Evolutionary conservation across 2,113 vertebrate genomes (phyloP).

Genomic region (Salvelinus sp.): DNA sequence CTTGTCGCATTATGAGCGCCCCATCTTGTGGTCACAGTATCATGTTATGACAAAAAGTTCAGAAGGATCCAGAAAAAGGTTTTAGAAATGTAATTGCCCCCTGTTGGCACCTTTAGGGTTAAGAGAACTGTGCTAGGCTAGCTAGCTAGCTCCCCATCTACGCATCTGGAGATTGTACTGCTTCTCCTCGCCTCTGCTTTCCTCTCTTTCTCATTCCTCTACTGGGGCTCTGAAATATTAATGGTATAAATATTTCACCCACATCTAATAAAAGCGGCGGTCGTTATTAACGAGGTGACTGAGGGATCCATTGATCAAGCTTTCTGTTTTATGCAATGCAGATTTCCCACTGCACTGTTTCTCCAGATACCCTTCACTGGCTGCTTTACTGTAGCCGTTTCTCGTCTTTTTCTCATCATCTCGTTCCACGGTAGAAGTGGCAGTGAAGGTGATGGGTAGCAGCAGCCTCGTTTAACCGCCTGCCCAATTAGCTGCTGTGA

Average conservation of each 20-base stretch:
- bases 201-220: slow-evolving; percentile 51
- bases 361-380: background rate
- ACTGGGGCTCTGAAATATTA: slow-evolving; percentile 75
- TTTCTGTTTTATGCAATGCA: slow-evolving; percentile 72
- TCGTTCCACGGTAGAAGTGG: background rate
- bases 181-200: background rate
- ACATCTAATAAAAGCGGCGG: slow-evolving; percentile 76
- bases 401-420: background rate
- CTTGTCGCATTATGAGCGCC: no score
- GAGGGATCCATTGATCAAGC: slow-evolving; percentile 73
- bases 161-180: background rate
- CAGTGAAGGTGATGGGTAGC: background rate
- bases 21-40: no score
- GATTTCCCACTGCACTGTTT: slow-evolving; percentile 36
- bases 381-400: background rate
- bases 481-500: slow-evolving; percentile 54
- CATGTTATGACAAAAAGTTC: no score
- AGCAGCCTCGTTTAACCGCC: slow-evolving; percentile 33
- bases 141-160: no score
- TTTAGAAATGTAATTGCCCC: no score
- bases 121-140: no score
- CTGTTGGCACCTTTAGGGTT: no score
- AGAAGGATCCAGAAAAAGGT: no score
- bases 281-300: slow-evolving; percentile 77
- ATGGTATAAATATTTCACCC: slow-evolving; percentile 80